Evolutionary conservation across 2,113 vertebrate species (phyloP), one percentile per base, ranked within the genome.

Genomic region (Triplophysa tibetana): DNA sequence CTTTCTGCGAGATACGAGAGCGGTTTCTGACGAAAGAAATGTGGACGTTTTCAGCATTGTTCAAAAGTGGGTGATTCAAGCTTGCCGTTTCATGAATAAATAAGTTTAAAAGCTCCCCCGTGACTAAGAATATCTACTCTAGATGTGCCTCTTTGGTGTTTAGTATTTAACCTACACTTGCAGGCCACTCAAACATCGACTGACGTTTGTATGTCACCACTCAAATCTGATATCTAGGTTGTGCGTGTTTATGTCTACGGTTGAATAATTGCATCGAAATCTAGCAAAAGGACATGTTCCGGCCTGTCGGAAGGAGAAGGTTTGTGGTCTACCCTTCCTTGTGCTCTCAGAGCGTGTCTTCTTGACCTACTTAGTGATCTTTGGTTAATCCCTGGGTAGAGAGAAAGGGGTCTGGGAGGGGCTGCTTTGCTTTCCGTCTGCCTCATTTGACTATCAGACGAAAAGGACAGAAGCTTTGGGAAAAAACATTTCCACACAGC

Each of bases 301-400:
- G 86, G 84, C 86, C 75, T 83, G 74, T 87, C 89, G 83, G 84
- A 85, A 82, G 81, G 87, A 88, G 85, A 74, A 87, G 86, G 84
- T 85, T 76, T 75, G 86, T 83, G 75, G 83, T 81, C 58, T 58
- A 85, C 86, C 83, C 83, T 69, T 86, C 75, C 76, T 69, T 86
- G 85, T 83, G 77, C 64, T 77, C 85, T 85, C 77, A 82, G 70
- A 88, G 88, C 83, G 86, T 85, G 86, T 91, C 90, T 91, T 92
- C 88, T 90, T 93, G 92, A 94, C 93, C 92, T 92, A 92, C 86
- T 92, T 93, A 90, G 88, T 90, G 87, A 88, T 90, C 88, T 93
- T 90, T 90, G 90, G 91, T 89, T 93, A 92, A 93, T 93, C 91
- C 90, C 88, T 77, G 85, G 68, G 65, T 85, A 79, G 91, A 88